Evolutionary conservation across 2,797 vertebrate genomes (phyloP), one percentile per base, ranked within the genome.

Genomic region (Bradypodion pumilum): DNA sequence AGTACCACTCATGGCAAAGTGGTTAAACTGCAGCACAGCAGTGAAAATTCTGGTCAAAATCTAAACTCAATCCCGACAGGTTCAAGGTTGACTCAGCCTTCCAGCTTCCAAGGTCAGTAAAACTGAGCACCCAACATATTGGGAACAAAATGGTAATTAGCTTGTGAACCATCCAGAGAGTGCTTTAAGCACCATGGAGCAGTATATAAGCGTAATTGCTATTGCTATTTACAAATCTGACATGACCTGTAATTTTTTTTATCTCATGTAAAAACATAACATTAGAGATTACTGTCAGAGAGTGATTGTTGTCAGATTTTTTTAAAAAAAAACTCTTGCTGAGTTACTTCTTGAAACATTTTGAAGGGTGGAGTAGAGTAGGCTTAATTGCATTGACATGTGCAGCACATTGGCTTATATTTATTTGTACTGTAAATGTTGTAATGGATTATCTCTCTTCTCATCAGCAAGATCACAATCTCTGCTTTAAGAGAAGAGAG

Each of bases 141-240:
- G n/a, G n/a, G n/a, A n/a, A n/a, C n/a, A n/a, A n/a, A n/a, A n/a
- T n/a, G n/a, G n/a, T n/a, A n/a, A n/a, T n/a, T n/a, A n/a, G n/a
- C n/a, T n/a, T n/a, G n/a, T n/a, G n/a, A n/a, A n/a, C n/a, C n/a
- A n/a, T n/a, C n/a, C n/a, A n/a, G n/a, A n/a, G n/a, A n/a, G n/a
- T n/a, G n/a, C n/a, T n/a, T n/a, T n/a, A n/a, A n/a, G n/a, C n/a
- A n/a, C n/a, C n/a, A n/a, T n/a, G n/a, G n/a, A n/a, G n/a, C n/a
- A n/a, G n/a, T n/a, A n/a, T n/a, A n/a, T n/a, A n/a, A n/a, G n/a
- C n/a, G n/a, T n/a, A n/a, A n/a, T n/a, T n/a, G n/a, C n/a, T n/a
- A n/a, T n/a, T n/a, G n/a, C n/a, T n/a, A n/a, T n/a, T n/a, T 89
- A 92, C 78, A 88, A 90, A 78, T 87, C 87, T 91, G 86, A 85